phyloP scores from a whole-genome alignment of 1,140 invertebrate species.

The Asobara japonica region DNA sequence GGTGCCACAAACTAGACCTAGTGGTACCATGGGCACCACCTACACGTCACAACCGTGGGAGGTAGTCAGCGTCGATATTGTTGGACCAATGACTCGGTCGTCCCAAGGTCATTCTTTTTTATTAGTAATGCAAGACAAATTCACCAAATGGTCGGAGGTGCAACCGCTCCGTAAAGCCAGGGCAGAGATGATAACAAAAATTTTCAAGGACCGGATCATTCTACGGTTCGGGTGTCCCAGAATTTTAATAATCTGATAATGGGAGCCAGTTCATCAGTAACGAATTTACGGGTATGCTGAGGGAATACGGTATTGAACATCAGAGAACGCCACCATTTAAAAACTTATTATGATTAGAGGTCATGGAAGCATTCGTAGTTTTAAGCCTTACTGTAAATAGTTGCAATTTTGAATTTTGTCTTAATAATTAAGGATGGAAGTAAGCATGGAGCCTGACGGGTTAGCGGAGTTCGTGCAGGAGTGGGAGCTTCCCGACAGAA shows the following conservation, averaged over 20 bases:
- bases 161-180: not conserved
- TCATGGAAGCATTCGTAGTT: too few species aligned
- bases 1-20: not conserved
- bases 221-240: not conserved
- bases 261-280: not conserved
- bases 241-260: not conserved
- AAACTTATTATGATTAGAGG: too few species aligned
- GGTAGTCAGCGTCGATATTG: not conserved
- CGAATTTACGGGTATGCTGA: not conserved
- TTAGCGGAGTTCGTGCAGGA: not conserved
- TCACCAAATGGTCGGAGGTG: constrained; percentile 27
- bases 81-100: not conserved
- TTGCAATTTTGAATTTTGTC: not conserved
- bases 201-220: not conserved
- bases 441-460: not conserved
- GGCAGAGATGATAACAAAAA: not conserved
- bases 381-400: too few species aligned
- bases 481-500: not conserved
- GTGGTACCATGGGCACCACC: constrained; percentile 9
- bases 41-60: not conserved
- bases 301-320: not conserved
- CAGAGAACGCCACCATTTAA: constrained; percentile 13
- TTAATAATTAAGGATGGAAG: not conserved
- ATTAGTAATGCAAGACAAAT: constrained; percentile 28
- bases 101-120: not conserved